Evolutionary conservation across 2,797 vertebrate species (phyloP).

Genomic region (Catamblyrhynchus diadema): DNA sequence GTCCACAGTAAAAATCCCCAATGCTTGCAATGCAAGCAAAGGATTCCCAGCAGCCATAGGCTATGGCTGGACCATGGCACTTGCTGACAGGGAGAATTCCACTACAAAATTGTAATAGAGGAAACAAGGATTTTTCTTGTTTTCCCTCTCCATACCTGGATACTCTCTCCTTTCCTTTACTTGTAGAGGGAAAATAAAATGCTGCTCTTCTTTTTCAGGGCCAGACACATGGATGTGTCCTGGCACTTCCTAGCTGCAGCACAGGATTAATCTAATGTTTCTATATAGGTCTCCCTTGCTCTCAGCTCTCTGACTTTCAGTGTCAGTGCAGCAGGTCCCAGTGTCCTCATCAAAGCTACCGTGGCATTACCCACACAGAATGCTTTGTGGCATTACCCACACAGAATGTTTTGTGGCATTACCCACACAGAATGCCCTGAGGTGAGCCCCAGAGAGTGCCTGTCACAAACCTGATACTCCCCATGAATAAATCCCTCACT

Average conservation of each 20-base stretch:
- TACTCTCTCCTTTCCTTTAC: background rate
- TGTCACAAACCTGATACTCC: background rate
- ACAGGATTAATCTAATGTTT: background rate
- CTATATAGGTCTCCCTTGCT: background rate
- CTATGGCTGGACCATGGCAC: background rate
- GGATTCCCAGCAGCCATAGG: background rate
- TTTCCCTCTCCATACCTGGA: background rate
- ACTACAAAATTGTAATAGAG: background rate
- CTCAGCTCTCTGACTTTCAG: background rate
- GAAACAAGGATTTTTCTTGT: background rate
- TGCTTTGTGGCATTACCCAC: background rate
- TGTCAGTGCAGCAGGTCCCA: background rate
- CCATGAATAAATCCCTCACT: rapidly evolving
- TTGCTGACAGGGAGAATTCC: background rate
- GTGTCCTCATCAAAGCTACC: background rate
- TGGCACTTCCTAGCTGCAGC: background rate
- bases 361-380: background rate
- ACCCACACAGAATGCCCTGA: background rate
- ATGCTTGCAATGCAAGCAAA: background rate
- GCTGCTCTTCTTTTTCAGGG: background rate
- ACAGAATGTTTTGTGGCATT: background rate
- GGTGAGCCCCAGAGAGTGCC: rapidly evolving
- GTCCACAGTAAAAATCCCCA: rapidly evolving
- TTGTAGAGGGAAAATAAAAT: background rate
- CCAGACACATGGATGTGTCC: background rate